Evolutionary conservation across 2,113 vertebrate genomes (phyloP).

Genomic region (Rutilus rutilus): DNA sequence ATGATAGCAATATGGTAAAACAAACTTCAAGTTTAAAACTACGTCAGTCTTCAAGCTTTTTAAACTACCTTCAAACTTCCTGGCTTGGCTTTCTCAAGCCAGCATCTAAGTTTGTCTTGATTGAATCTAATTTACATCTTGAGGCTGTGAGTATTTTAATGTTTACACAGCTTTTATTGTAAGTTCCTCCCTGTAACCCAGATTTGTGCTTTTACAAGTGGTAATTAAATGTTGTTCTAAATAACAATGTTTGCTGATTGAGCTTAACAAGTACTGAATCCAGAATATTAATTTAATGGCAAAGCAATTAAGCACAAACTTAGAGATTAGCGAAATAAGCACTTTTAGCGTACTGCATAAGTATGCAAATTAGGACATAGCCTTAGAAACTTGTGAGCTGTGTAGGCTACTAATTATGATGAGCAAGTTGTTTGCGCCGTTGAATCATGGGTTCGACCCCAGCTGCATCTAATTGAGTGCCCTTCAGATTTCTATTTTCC

Average conservation of each 20-base stretch:
- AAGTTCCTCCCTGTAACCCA: neutral
- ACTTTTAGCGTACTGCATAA: neutral
- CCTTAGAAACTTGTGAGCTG: neutral
- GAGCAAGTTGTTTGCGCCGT: neutral
- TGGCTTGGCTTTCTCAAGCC: neutral
- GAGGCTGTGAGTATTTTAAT: neutral
- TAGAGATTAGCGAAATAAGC: neutral
- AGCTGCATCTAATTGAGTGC: neutral
- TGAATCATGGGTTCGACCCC: slow-evolving; percentile 14
- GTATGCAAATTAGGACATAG: neutral
- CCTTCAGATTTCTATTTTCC: slow-evolving; percentile 1
- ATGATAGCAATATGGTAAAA: neutral
- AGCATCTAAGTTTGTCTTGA: neutral
- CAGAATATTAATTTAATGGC: neutral
- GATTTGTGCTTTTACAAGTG: neutral
- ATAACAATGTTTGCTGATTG: no score
- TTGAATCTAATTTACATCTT: neutral
- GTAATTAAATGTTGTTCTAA: neutral
- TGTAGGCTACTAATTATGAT: slow-evolving; percentile 6
- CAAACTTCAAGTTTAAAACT: neutral
- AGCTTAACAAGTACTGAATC: neutral
- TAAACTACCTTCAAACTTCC: neutral
- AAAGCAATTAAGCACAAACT: neutral
- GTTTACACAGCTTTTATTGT: neutral
- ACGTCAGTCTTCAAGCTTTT: neutral